phyloP scores from a whole-genome alignment of 2,797 vertebrate genomes.

The Myotis planiceps region DNA sequence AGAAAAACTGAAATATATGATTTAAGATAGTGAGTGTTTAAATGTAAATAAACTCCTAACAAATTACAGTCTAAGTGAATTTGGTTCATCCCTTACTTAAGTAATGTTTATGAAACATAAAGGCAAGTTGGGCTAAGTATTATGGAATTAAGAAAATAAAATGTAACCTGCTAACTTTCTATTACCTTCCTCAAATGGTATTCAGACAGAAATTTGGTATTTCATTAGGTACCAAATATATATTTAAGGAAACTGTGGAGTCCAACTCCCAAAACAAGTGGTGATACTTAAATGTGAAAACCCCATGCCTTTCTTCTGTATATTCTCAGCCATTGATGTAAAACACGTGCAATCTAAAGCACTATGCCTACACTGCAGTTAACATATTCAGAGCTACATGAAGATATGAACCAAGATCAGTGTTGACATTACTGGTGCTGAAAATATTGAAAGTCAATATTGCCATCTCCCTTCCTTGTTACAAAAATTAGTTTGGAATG shows the following conservation, averaged over 20 bases:
- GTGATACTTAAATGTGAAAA: neutral
- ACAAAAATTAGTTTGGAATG: slow-evolving; percentile 13
- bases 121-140: neutral
- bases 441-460: neutral
- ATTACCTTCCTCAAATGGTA: neutral
- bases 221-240: neutral
- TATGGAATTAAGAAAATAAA: slow-evolving; percentile 49
- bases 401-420: neutral
- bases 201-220: neutral
- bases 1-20: slow-evolving; percentile 16
- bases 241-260: neutral
- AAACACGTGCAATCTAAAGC: neutral
- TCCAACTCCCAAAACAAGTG: neutral
- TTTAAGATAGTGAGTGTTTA: slow-evolving; percentile 21
- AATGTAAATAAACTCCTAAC: slow-evolving; percentile 22
- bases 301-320: neutral
- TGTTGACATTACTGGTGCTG: neutral
- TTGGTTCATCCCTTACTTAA: neutral
- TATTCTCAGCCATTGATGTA: neutral
- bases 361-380: neutral
- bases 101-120: slow-evolving; percentile 3
- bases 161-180: neutral
- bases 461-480: neutral
- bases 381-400: neutral
- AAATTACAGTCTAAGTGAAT: neutral